phyloP scores from a whole-genome alignment of 2,888 invertebrate species.

The Drosophila prostipennis region DNA sequence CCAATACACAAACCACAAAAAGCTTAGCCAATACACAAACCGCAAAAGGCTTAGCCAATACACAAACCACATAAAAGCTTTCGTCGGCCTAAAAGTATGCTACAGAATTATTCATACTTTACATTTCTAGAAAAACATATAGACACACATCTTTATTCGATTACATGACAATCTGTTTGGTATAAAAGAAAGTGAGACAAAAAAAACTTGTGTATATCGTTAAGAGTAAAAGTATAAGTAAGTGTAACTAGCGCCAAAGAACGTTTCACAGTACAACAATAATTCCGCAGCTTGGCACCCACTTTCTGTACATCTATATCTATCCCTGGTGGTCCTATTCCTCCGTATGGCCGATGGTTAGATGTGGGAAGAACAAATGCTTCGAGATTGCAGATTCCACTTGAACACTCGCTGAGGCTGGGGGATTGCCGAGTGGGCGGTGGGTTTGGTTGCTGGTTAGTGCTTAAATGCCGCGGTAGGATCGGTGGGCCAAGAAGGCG shows the following conservation, averaged over 20 bases:
- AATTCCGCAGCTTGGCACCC: conserved; percentile 33
- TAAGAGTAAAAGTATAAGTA: conserved; percentile 30
- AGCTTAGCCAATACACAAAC: too few relatives aligned
- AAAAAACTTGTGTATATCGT: conserved; percentile 29
- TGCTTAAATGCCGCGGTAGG: conserved; percentile 89
- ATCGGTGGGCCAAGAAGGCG: conserved; percentile 90
- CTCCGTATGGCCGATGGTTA: not conserved
- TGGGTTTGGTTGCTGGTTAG: not conserved
- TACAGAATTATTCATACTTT: too few relatives aligned
- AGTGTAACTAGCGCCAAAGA: conserved; percentile 46
- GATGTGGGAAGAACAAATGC: conserved; percentile 35
- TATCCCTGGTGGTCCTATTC: not conserved
- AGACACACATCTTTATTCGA: conserved; percentile 69
- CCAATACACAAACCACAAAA: too few relatives aligned
- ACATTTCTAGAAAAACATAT: conserved; percentile 52
- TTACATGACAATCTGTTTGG: conserved; percentile 58
- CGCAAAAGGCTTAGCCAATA: too few relatives aligned
- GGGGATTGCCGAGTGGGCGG: conserved; percentile 22
- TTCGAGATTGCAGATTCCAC: conserved; percentile 42
- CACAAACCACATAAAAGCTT: too few relatives aligned
- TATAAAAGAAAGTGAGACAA: conserved; percentile 66
- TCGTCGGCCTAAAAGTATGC: too few relatives aligned
- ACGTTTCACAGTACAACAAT: conserved; percentile 60
- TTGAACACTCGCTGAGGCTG: conserved; percentile 34
- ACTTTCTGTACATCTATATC: conserved; percentile 12